These are phyloP conservation scores for Probaryconus sp. DNA, from an alignment of 1,140 invertebrate genomes.

Conservation along the genomic window DNA sequence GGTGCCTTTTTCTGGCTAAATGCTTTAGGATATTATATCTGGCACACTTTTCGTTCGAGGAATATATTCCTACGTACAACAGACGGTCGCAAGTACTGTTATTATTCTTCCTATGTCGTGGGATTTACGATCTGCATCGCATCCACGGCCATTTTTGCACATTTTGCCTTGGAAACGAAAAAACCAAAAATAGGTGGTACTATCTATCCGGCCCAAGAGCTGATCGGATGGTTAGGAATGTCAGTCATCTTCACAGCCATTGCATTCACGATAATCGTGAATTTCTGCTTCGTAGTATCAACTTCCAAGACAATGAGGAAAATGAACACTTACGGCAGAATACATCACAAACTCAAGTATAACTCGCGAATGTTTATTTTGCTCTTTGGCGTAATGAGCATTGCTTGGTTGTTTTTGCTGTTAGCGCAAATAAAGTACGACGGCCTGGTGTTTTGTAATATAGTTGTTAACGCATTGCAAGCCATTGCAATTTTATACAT, in stretches of 20 bases:
- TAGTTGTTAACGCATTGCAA: conserved; percentile 85
- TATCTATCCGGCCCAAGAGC: conserved; percentile 68
- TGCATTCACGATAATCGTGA: conserved; percentile 86
- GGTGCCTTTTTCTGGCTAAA: conserved; percentile 91
- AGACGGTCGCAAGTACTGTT: conserved; percentile 90
- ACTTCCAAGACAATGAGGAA: conserved; percentile 87
- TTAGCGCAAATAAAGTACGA: conserved; percentile 85
- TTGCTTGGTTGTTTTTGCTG: conserved; percentile 85
- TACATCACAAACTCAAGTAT: conserved; percentile 90
- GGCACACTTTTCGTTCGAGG: conserved; percentile 90
- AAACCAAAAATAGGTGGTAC: conserved; percentile 73
- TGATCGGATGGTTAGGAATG: conserved; percentile 86
- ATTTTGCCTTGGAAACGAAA: conserved; percentile 86
- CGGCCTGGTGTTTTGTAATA: conserved; percentile 84
- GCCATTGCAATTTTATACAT: conserved; percentile 86
- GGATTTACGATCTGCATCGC: conserved; percentile 84
- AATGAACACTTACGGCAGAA: conserved; percentile 88
- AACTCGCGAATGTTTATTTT: conserved; percentile 89
- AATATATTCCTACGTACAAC: conserved; percentile 90
- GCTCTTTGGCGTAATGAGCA: conserved; percentile 84
- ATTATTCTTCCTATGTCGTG: conserved; percentile 90
- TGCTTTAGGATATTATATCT: conserved; percentile 90
- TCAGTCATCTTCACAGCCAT: conserved; percentile 89
- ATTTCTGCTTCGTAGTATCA: conserved; percentile 87
- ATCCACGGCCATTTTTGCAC: conserved; percentile 85